phyloP scores from a whole-genome alignment of 1,140 invertebrate species.

The Drosophila sechellia region DNA sequence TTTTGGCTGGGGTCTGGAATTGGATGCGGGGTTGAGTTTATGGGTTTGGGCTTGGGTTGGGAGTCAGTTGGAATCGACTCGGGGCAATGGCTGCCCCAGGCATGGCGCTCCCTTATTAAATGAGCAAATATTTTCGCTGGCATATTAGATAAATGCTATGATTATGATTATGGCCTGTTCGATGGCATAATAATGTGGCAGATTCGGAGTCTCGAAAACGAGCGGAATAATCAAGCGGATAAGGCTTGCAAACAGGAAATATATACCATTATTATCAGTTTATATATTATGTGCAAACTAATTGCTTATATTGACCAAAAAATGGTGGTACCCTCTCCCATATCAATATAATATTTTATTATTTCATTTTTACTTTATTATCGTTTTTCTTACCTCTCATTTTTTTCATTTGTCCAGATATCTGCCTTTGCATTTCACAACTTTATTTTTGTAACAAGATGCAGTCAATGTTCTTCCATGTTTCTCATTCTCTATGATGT shows the following conservation, averaged over 20 bases:
- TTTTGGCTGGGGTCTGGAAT: slow-evolving; percentile 19
- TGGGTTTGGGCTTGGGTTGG: not conserved
- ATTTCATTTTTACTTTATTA: no score
- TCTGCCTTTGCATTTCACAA: no score
- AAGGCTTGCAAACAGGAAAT: not conserved
- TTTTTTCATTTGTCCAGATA: no score
- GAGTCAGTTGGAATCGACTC: slow-evolving; percentile 6
- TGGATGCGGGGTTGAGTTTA: not conserved
- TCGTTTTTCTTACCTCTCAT: no score
- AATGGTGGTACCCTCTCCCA: no score
- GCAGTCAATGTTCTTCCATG: not conserved
- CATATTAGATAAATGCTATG: slow-evolving; percentile 56
- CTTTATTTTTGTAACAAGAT: no score
- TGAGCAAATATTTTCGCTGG: slow-evolving; percentile 55
- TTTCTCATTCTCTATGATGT: not conserved
- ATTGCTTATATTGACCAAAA: no score
- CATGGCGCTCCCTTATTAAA: slow-evolving; percentile 48
- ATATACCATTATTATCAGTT: not conserved
- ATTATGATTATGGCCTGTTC: slow-evolving; percentile 53
- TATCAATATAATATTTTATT: no score
- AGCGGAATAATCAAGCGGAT: slow-evolving; percentile 31
- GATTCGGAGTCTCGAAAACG: not conserved
- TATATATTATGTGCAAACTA: not conserved
- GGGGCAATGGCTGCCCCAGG: slow-evolving; percentile 27
- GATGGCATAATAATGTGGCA: slow-evolving; percentile 38